phyloP scores from a whole-genome alignment of 2,113 vertebrate species.

The Noctilio leporinus region DNA sequence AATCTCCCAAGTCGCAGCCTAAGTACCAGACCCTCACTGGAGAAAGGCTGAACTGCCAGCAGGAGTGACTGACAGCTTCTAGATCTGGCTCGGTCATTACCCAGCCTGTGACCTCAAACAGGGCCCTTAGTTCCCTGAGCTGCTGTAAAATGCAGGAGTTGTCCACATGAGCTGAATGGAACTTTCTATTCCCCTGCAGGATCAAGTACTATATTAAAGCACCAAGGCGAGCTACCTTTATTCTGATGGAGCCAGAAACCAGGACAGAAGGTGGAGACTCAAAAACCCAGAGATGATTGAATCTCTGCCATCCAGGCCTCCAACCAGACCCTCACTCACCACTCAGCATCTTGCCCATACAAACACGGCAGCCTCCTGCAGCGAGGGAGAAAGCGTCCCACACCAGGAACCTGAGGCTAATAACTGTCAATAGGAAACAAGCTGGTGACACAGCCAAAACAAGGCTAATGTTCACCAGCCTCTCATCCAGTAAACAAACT shows the following conservation, averaged over 20 bases:
- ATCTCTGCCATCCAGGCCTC: neutral
- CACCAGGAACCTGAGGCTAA: neutral
- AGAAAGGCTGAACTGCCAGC: neutral
- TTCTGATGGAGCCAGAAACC: neutral
- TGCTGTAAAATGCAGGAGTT: neutral
- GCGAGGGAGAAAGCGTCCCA: neutral
- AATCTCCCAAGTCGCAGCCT: neutral
- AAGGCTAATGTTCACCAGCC: neutral
- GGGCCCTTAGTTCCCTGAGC: neutral
- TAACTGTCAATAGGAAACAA: neutral
- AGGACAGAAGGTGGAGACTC: neutral
- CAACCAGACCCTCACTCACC: neutral
- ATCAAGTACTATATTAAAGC: neutral
- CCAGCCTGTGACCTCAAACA: neutral
- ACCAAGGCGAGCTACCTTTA: neutral
- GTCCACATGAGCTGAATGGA: neutral
- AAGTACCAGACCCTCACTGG: neutral
- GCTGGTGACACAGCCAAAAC: neutral
- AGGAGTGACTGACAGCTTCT: fast-evolving
- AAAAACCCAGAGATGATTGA: neutral
- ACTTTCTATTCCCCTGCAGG: neutral
- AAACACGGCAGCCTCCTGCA: neutral
- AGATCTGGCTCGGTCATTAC: neutral
- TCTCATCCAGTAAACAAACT: neutral
- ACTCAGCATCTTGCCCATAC: neutral